Percentiles rank a stretch among this genome's conserved stretches.
Conservation (phyloP, 2,113 vertebrate species). For the Varanus salvator region DNA sequence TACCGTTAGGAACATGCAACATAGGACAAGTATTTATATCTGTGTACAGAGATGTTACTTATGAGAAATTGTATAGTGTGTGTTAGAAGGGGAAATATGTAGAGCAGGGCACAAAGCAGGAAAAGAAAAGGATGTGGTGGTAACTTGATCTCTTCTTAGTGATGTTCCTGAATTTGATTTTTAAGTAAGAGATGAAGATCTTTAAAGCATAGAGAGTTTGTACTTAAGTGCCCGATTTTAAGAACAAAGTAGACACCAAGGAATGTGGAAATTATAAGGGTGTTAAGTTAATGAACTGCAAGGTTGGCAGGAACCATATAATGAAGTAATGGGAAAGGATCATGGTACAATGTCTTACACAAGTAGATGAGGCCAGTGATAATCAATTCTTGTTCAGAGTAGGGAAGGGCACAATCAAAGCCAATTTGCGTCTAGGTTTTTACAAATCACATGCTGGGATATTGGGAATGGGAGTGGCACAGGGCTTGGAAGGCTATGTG, state of each 20-base stretch:
- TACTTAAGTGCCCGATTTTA: neutral
- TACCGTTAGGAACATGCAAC: no score
- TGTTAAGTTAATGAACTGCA: conserved; percentile 26
- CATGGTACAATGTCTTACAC: neutral
- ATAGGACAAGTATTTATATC: neutral
- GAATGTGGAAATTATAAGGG: conserved; percentile 3
- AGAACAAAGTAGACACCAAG: neutral
- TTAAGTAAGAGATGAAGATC: neutral
- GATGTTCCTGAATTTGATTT: neutral
- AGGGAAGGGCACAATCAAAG: neutral
- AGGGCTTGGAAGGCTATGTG: neutral
- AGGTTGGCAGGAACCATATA: no score
- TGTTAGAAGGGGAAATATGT: no score
- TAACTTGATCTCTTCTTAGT: neutral
- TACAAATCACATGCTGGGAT: neutral
- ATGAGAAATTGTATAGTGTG: no score
- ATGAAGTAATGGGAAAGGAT: conserved; percentile 10
- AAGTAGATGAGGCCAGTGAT: conserved; percentile 7
- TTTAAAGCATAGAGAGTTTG: neutral
- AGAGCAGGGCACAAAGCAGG: neutral
- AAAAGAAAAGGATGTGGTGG: neutral
- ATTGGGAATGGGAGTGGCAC: neutral
- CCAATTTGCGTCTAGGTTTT: neutral
- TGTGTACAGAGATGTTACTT: neutral
- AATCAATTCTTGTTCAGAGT: neutral